Conservation (phyloP, 2,113 vertebrate species). For the Camelus bactrianus region DNA sequence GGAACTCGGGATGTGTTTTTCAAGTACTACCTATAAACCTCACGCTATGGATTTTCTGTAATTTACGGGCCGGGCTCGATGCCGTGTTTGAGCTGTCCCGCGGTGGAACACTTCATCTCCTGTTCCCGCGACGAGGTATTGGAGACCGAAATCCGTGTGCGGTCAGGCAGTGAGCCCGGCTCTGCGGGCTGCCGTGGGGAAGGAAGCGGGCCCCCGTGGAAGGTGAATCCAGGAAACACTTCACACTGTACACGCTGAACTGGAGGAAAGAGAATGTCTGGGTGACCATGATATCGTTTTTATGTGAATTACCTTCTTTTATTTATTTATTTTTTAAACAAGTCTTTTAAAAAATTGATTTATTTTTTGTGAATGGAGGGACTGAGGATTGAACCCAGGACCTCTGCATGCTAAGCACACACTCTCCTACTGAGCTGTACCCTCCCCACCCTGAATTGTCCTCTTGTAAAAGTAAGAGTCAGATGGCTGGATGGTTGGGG, state of each 20-base stretch:
- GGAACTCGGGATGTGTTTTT: not conserved
- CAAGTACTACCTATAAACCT: not conserved
- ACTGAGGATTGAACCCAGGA: too few species aligned
- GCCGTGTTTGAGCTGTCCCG: not conserved
- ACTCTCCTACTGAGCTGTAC: too few species aligned
- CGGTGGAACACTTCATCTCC: not conserved
- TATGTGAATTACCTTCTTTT: not conserved
- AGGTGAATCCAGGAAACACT: not conserved
- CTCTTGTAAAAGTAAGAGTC: not conserved
- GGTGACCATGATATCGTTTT: not conserved
- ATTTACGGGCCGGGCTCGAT: not conserved
- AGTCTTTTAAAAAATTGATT: too few species aligned
- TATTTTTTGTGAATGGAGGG: too few species aligned
- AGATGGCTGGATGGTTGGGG: accelerated
- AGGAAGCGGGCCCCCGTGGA: not conserved
- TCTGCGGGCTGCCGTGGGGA: accelerated
- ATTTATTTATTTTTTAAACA: too few species aligned
- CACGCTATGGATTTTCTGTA: not conserved
- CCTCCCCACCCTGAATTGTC: not conserved
- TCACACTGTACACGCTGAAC: accelerated
- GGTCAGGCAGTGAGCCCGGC: not conserved
- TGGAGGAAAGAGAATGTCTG: not conserved
- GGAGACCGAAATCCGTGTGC: accelerated
- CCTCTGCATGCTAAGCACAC: too few species aligned
- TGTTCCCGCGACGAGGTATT: accelerated